These are phyloP conservation scores for Spondyliosoma cantharus DNA, from an alignment of 2,797 vertebrate species.

Conservation along the genomic window DNA sequence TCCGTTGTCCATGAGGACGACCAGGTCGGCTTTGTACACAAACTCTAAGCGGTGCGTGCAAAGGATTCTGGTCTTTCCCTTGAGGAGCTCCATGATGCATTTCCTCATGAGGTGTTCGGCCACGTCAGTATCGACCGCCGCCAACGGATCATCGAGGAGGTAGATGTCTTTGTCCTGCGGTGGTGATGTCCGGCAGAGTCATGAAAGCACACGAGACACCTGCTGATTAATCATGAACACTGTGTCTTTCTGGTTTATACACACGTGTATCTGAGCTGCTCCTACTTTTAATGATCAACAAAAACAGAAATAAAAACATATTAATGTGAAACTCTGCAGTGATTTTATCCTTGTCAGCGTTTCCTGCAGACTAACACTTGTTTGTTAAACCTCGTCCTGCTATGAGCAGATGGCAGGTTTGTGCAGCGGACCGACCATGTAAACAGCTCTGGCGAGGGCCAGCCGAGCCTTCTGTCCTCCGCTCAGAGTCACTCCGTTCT, in stretches of 20 bases:
- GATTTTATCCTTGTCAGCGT: too few species aligned
- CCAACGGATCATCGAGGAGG: constrained; percentile 95
- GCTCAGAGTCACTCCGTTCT: constrained; percentile 95
- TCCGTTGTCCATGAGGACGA: constrained; percentile 92
- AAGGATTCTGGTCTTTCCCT: constrained; percentile 91
- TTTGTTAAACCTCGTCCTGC: not conserved
- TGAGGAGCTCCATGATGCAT: constrained; percentile 91
- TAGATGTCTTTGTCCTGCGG: constrained; percentile 93
- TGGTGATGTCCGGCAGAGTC: not conserved
- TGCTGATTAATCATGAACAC: not conserved
- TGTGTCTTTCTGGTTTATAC: not conserved
- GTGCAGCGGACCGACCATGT: constrained; percentile 87
- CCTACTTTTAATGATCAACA: not conserved
- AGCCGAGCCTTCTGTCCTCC: constrained; percentile 97
- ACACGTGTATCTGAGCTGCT: not conserved
- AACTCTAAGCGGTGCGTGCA: constrained; percentile 95
- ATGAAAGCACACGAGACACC: not conserved
- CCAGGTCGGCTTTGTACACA: constrained; percentile 87
- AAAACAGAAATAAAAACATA: not conserved
- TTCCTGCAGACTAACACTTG: not conserved
- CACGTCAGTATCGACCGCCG: constrained; percentile 94
- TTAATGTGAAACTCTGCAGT: not conserved
- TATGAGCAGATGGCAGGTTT: constrained; percentile 12
- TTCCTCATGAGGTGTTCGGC: constrained; percentile 92
- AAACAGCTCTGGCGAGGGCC: constrained; percentile 93